Evolutionary conservation across 2,113 vertebrate genomes (phyloP).

Genomic region (Eretmochelys imbricata): DNA sequence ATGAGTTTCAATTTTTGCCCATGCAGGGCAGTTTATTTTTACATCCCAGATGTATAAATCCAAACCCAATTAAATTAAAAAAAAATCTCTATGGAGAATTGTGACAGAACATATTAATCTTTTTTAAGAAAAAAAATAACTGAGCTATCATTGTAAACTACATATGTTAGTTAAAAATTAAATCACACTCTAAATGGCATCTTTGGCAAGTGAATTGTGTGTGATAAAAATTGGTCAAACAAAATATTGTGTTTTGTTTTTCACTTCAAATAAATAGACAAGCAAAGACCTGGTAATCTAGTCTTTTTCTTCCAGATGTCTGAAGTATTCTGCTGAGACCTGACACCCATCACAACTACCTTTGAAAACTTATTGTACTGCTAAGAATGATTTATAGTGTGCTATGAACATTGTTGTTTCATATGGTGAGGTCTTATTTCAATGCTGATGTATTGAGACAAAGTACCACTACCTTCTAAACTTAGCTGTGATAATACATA

Average conservation of each 20-base stretch:
- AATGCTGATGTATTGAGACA: slow-evolving; percentile 69
- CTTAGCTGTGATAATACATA: slow-evolving; percentile 50
- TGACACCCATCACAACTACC: slow-evolving; percentile 31
- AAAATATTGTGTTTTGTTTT: neutral
- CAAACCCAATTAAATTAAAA: slow-evolving; percentile 35
- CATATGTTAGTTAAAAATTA: slow-evolving; percentile 43
- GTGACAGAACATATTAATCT: slow-evolving; percentile 36
- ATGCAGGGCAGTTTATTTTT: neutral
- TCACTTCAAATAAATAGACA: slow-evolving; percentile 9
- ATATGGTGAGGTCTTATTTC: slow-evolving; percentile 59
- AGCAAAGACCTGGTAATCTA: slow-evolving; percentile 18
- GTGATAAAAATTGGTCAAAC: neutral
- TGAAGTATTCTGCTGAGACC: slow-evolving; percentile 40
- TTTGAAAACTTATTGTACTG: slow-evolving; percentile 32
- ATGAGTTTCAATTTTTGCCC: neutral
- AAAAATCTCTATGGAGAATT: neutral
- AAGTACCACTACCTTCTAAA: slow-evolving; percentile 61
- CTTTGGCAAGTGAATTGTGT: neutral
- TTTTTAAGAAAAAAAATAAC: neutral
- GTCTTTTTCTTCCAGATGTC: slow-evolving; percentile 18
- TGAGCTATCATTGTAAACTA: neutral
- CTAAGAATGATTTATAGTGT: slow-evolving; percentile 66
- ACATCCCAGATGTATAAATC: slow-evolving; percentile 1
- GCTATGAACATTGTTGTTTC: slow-evolving; percentile 41
- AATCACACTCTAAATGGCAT: slow-evolving; percentile 54